Base-by-base conservation (phyloP, 2,113 vertebrate species). In the Hoplias malabaricus region DNA sequence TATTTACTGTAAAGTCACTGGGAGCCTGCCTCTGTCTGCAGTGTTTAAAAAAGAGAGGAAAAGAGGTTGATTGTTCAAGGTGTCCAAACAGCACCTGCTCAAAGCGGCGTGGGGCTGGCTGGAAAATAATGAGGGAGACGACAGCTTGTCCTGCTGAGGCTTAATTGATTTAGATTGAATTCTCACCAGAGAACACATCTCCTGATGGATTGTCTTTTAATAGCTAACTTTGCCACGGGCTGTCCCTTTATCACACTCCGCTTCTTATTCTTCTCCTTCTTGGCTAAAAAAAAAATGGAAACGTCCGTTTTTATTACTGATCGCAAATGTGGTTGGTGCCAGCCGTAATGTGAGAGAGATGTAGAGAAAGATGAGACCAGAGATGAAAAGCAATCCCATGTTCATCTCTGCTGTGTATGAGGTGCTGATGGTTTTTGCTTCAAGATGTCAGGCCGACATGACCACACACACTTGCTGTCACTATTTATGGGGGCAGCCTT, bases 151-250 rank as follows among this genome's bases (percentile, higher is more conserved):
- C 67, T 40, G 25, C 8, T 70, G 54, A 42, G 43, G 3, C 66
- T 63, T 65, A 29, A 78, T 78, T 82, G 69, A 82, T 78, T 74
- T 54, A 79, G 65, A 82, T 75, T 65, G 57, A 50, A 79, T 82
- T 75, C 48, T 65, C 71, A 75, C 33, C 56, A 70, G 57, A 36
- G 36, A 69, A 65, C 57, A 71, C 25, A 70, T 75, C 19, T 34
- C 29, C 48, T 56, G 29, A 70, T 78, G 68, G 71, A 43, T 62
- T 62, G 23, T 11, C n/a, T 43, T 75, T 78, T 69, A 80, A 80
- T 79, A 65, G 46, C 36, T 19, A 54, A 66, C 31, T 77, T 77
- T 59, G 38, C 61, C 57, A 66, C 25, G 29, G 79, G 67, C 61
- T 80, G 29, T 74, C 74, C 5, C 63, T 48, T 61, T 57, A 80